Conservation (phyloP, 2,888 invertebrate species). For the Leptopilina syphax region DNA sequence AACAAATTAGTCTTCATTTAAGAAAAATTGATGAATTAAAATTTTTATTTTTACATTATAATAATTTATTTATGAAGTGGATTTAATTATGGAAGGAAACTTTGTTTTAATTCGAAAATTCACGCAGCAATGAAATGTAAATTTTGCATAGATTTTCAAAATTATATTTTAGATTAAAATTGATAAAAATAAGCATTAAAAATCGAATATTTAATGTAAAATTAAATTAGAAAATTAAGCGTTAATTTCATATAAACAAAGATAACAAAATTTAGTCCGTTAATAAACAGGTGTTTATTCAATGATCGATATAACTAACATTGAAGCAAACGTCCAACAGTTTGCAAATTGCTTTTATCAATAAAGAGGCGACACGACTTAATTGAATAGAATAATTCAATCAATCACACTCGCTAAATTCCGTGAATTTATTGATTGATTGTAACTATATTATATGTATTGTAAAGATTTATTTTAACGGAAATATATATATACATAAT, state of each 20-base stretch:
- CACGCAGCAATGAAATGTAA: too few relatives aligned
- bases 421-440: slow-evolving; percentile 20
- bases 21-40: too few relatives aligned
- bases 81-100: too few relatives aligned
- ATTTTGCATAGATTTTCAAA: too few relatives aligned
- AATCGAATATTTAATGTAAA: neutral
- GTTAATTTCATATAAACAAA: too few relatives aligned
- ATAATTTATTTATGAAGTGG: too few relatives aligned
- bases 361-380: neutral
- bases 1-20: too few relatives aligned
- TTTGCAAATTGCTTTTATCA: slow-evolving; percentile 26
- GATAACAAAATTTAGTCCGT: neutral
- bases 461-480: slow-evolving; percentile 27
- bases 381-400: slow-evolving; percentile 36
- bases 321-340: neutral
- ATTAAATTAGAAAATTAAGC: too few relatives aligned
- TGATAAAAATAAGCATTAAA: too few relatives aligned
- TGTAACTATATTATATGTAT: neutral
- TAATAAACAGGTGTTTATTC: slow-evolving; percentile 13
- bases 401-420: slow-evolving; percentile 21
- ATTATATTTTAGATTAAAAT: too few relatives aligned
- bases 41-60: too few relatives aligned
- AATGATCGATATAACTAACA: slow-evolving; percentile 21
- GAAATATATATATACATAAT: neutral
- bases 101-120: too few relatives aligned